Evolutionary conservation across 2,888 invertebrate species (phyloP).

Genomic region (Cryptocheilus praepositus): DNA sequence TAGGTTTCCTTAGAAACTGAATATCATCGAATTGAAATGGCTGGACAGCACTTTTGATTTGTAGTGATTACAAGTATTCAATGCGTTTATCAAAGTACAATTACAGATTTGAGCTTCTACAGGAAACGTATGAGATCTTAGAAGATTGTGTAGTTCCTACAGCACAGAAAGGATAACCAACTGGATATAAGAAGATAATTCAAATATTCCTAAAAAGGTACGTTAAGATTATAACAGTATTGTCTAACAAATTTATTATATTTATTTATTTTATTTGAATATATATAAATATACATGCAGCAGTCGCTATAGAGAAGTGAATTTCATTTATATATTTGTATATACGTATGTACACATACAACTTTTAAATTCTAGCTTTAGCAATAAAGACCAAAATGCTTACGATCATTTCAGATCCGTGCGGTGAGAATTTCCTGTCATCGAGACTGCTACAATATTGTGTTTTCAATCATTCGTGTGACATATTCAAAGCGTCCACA

Average conservation of each 20-base stretch:
- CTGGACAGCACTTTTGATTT: too few relatives aligned
- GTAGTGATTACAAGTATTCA: too few relatives aligned
- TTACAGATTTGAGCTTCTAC: too few relatives aligned
- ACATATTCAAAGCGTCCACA: conserved; percentile 45
- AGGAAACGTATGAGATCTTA: too few relatives aligned
- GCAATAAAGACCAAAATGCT: conserved; percentile 23
- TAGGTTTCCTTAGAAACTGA: too few relatives aligned
- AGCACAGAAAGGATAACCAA: too few relatives aligned
- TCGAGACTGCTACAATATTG: conserved; percentile 41
- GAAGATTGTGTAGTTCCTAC: too few relatives aligned
- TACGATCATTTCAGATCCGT: conserved; percentile 22
- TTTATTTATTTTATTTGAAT: conserved; percentile 58
- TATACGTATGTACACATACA: conserved; percentile 43
- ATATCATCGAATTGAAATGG: too few relatives aligned
- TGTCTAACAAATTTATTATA: conserved; percentile 35
- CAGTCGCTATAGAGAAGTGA: conserved; percentile 51
- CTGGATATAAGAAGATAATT: too few relatives aligned
- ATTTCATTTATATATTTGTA: conserved; percentile 31
- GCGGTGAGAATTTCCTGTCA: conserved; percentile 25
- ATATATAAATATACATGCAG: conserved; percentile 67
- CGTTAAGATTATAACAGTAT: too few relatives aligned
- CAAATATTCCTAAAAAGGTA: too few relatives aligned
- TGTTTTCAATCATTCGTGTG: conserved; percentile 28
- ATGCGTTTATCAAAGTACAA: too few relatives aligned
- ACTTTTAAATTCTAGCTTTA: conserved; percentile 26